These are phyloP conservation scores for Dynastes grantii DNA, from an alignment of 2,888 invertebrate genomes.

Conservation along the genomic window DNA sequence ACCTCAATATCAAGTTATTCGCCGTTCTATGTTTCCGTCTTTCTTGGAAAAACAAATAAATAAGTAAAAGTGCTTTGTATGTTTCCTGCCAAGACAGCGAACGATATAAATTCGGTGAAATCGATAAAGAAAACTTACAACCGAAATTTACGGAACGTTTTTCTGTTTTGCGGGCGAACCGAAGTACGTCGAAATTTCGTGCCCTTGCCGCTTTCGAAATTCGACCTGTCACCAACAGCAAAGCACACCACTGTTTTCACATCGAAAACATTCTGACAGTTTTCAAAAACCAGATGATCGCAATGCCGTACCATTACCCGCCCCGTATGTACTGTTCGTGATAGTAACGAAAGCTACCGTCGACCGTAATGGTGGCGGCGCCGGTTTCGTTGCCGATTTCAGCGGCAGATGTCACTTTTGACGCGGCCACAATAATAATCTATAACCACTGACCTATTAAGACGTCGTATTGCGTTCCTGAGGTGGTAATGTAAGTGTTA, in stretches of 20 bases:
- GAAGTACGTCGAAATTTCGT: slow-evolving; percentile 16
- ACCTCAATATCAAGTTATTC: neutral
- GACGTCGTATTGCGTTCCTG: neutral
- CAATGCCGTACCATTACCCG: slow-evolving; percentile 40
- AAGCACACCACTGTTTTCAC: slow-evolving; percentile 42
- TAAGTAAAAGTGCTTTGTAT: slow-evolving; percentile 26
- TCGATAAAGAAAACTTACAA: slow-evolving; percentile 47
- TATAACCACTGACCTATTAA: slow-evolving; percentile 44
- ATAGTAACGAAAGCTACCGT: slow-evolving; percentile 37
- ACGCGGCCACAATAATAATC: slow-evolving; percentile 29
- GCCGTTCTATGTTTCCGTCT: neutral
- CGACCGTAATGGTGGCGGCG: slow-evolving; percentile 20
- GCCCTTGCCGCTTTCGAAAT: neutral
- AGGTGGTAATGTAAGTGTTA: neutral
- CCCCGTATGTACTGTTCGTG: slow-evolving; percentile 29
- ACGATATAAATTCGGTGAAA: slow-evolving; percentile 39
- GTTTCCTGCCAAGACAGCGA: slow-evolving; percentile 19
- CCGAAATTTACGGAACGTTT: slow-evolving; percentile 39
- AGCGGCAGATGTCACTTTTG: slow-evolving; percentile 38
- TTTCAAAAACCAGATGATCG: slow-evolving; percentile 47
- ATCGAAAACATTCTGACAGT: slow-evolving; percentile 41
- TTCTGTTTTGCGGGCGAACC: slow-evolving; percentile 2
- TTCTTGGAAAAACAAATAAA: neutral
- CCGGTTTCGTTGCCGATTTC: slow-evolving; percentile 27
- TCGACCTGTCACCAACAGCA: slow-evolving; percentile 33